Conservation (phyloP, 1,140 invertebrate species). For the Micrasema longulum region DNA sequence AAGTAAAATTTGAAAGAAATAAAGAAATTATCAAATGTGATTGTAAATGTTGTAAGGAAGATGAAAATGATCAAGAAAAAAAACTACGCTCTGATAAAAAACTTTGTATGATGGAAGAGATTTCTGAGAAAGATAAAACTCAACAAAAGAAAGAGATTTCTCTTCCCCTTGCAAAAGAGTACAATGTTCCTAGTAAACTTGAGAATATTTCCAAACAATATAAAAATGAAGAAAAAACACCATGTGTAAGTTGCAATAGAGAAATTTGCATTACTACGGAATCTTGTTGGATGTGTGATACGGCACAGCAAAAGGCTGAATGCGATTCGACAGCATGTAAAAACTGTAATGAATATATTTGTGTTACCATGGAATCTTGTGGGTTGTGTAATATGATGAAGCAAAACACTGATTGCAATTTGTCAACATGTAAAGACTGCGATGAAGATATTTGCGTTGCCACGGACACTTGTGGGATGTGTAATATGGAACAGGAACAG, state of each 20-base stretch:
- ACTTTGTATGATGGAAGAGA: not conserved
- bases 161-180: not conserved
- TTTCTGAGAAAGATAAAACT: not conserved
- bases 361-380: not conserved
- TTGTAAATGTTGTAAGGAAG: slow-evolving; percentile 15
- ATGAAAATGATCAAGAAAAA: not conserved
- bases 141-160: not conserved
- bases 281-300: not conserved
- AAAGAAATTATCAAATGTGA: not conserved
- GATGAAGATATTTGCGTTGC: not conserved
- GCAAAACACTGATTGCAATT: not conserved
- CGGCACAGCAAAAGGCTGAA: not conserved
- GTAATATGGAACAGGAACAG: not conserved
- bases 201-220: not conserved
- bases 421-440: not conserved
- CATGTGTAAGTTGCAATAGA: not conserved
- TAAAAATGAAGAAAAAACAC: not conserved
- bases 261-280: slow-evolving; percentile 1
- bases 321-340: not conserved
- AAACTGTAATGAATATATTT: not conserved
- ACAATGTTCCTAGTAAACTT: not conserved
- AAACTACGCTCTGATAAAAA: no score
- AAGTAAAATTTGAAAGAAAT: not conserved
- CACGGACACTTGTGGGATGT: not conserved
- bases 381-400: not conserved